Conservation (phyloP, 2,888 invertebrate species). For the Gymnosoma rotundatum region DNA sequence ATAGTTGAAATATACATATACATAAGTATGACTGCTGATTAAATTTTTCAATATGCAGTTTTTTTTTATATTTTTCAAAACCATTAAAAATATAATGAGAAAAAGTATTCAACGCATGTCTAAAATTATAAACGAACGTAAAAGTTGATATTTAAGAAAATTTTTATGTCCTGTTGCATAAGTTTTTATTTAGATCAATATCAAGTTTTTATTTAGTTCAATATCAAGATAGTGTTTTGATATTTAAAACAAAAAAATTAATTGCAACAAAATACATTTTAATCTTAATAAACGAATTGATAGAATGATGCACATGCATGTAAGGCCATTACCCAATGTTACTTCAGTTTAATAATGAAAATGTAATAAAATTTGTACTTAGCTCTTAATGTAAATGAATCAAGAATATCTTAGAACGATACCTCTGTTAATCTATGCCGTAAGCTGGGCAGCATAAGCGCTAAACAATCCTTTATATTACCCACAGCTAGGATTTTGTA, state of each 20-base stretch:
- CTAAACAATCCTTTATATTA: too few species aligned
- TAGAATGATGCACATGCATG: too few species aligned
- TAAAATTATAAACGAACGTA: slow-evolving; percentile 29
- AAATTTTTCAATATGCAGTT: neutral
- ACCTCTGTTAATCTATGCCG: too few species aligned
- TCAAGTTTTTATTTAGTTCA: neutral
- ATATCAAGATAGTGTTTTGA: neutral
- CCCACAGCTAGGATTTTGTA: too few species aligned
- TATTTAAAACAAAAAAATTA: neutral
- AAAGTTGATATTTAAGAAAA: neutral
- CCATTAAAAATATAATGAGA: slow-evolving; percentile 47
- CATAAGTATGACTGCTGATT: neutral
- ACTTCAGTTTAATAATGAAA: too few species aligned
- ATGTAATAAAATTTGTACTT: too few species aligned
- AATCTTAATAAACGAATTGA: too few species aligned
- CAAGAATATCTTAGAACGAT: too few species aligned
- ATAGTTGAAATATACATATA: slow-evolving; percentile 17
- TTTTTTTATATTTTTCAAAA: slow-evolving; percentile 2
- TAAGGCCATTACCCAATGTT: too few species aligned
- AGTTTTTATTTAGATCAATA: slow-evolving; percentile 5
- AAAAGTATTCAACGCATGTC: slow-evolving; percentile 26
- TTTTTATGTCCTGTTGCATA: slow-evolving; percentile 15
- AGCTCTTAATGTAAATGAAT: too few species aligned
- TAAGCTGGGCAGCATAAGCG: too few species aligned
- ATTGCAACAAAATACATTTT: too few species aligned